These are phyloP conservation scores for Protobothrops flavoviridis DNA, from an alignment of 2,113 vertebrate species.

Conservation along the genomic window DNA sequence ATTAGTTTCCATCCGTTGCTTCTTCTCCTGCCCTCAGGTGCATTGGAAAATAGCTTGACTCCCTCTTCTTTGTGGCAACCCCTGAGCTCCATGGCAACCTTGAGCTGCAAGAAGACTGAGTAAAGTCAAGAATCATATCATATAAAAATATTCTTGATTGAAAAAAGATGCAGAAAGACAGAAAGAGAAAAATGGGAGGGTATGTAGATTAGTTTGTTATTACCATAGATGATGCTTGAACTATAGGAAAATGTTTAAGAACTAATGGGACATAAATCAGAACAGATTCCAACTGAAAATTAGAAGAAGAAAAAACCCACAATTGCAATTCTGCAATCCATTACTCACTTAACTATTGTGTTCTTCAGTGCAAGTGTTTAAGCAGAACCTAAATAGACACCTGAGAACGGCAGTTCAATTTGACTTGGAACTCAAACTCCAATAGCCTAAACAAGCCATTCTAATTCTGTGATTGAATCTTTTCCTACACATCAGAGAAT, in stretches of 20 bases:
- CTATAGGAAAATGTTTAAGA: neutral
- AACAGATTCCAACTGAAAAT: neutral
- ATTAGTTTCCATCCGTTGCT: no score
- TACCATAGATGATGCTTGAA: neutral
- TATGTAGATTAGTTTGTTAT: neutral
- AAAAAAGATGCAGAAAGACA: neutral
- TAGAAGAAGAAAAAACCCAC: neutral
- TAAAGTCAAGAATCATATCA: neutral
- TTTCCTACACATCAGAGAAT: neutral
- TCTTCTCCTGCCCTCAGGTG: no score
- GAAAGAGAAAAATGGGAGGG: neutral
- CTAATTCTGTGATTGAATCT: neutral
- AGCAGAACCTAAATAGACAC: neutral
- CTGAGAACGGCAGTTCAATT: neutral
- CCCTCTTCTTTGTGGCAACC: no score
- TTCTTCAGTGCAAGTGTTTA: neutral
- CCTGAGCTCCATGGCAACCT: neutral
- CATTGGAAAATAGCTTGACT: no score
- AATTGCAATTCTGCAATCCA: neutral
- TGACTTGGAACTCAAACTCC: neutral
- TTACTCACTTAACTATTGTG: neutral
- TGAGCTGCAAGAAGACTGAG: neutral
- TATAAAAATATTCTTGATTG: neutral
- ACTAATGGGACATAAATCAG: neutral
- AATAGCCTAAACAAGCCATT: neutral